Conservation (phyloP, 2,888 invertebrate species). For the Bombyx huttoni region DNA sequence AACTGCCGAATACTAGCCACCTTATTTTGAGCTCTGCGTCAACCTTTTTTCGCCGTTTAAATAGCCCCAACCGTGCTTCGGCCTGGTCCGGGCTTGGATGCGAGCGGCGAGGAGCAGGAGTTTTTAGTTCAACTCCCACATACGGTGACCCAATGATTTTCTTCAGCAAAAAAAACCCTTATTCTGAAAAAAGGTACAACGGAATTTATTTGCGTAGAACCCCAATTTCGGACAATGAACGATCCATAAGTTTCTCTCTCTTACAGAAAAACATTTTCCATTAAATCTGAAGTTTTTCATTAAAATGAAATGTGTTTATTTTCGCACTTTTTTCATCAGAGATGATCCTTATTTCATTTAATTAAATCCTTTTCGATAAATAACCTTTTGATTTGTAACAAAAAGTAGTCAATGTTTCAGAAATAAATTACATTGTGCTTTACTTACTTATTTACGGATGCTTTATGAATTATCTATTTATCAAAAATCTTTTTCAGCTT, state of each 20-base stretch:
- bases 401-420: background rate
- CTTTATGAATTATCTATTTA: too few relatives aligned
- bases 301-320: background rate
- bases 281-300: background rate
- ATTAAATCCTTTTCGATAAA: background rate
- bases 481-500: too few relatives aligned
- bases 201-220: background rate
- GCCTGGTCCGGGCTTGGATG: too few relatives aligned
- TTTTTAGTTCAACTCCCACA: too few relatives aligned
- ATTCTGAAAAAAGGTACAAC: background rate
- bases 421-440: background rate
- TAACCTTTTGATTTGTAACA: background rate
- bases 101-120: too few relatives aligned
- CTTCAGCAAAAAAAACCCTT: too few relatives aligned
- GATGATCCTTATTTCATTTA: background rate
- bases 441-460: background rate
- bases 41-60: too few relatives aligned
- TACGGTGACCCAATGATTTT: too few relatives aligned
- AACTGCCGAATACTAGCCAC: too few relatives aligned
- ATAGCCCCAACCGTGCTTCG: too few relatives aligned
- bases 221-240: background rate
- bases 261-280: background rate
- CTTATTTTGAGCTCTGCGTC: too few relatives aligned
- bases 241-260: background rate
- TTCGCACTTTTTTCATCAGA: background rate